These are phyloP conservation scores for Gymnothorax javanicus DNA, from an alignment of 2,797 vertebrate species.

Conservation along the genomic window DNA sequence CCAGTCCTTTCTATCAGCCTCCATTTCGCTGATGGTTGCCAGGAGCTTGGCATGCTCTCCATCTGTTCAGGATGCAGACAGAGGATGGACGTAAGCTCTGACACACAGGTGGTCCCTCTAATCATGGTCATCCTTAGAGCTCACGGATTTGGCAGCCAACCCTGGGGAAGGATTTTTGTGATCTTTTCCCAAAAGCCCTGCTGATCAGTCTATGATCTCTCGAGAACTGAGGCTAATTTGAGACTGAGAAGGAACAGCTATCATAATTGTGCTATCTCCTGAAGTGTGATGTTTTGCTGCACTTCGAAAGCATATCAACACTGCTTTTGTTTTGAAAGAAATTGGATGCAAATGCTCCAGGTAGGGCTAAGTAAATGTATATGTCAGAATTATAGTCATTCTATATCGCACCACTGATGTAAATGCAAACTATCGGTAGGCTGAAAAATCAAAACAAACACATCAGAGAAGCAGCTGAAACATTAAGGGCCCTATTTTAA, in stretches of 20 bases:
- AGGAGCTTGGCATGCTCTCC: conserved; percentile 19
- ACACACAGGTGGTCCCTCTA: conserved; percentile 7
- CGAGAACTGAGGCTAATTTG: not conserved
- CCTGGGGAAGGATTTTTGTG: not conserved
- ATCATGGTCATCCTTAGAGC: not conserved
- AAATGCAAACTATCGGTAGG: not conserved
- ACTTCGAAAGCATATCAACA: not conserved
- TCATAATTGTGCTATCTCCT: too few relatives aligned
- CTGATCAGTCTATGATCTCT: not conserved
- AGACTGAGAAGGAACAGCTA: not conserved
- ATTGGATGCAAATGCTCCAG: not conserved
- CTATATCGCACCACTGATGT: too few relatives aligned
- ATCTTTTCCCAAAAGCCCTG: conserved; percentile 15
- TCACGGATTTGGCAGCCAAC: conserved; percentile 12
- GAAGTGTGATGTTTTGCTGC: not conserved
- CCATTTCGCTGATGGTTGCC: conserved; percentile 8
- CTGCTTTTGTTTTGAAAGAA: not conserved
- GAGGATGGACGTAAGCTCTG: not conserved
- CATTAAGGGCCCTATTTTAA: too few relatives aligned
- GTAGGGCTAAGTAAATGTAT: not conserved
- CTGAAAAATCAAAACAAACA: too few relatives aligned
- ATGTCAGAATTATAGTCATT: too few relatives aligned
- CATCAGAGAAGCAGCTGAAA: too few relatives aligned
- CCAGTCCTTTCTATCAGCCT: not conserved
- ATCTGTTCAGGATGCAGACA: conserved; percentile 23